These are phyloP conservation scores for Pangasius mekongensis DNA, from an alignment of 2,797 vertebrate species.

Conservation along the genomic window DNA sequence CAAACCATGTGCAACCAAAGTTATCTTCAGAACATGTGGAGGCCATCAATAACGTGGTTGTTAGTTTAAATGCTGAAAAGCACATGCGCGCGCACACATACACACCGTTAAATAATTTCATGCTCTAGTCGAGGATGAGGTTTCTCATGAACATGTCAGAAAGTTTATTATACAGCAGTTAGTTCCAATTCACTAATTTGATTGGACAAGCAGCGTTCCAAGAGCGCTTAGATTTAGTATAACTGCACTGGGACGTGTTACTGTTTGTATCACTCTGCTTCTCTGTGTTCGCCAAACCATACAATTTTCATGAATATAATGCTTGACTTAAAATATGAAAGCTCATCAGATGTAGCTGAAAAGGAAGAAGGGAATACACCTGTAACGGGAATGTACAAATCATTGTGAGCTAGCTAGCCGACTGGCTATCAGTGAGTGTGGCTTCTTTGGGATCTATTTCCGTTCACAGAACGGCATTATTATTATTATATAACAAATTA, in stretches of 20 bases:
- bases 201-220: not conserved
- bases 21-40: conserved; percentile 65
- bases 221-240: not conserved
- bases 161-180: not conserved
- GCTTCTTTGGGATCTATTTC: not conserved
- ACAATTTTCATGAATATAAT: no score
- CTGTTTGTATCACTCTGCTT: not conserved
- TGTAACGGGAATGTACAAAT: no score
- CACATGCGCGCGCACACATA: not conserved
- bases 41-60: conserved; percentile 63
- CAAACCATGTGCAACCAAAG: conserved; percentile 60
- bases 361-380: not conserved
- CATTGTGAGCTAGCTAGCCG: not conserved
- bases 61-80: conserved; percentile 58
- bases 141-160: not conserved
- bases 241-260: not conserved
- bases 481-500: not conserved
- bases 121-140: not conserved
- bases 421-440: not conserved
- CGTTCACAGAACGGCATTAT: not conserved
- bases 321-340: no score
- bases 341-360: not conserved
- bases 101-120: not conserved
- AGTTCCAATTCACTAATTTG: not conserved
- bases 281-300: not conserved